Percentiles rank a stretch among this genome's conserved stretches.
phyloP scores from a whole-genome alignment of 2,888 invertebrate genomes.

The Elysia crispata region DNA sequence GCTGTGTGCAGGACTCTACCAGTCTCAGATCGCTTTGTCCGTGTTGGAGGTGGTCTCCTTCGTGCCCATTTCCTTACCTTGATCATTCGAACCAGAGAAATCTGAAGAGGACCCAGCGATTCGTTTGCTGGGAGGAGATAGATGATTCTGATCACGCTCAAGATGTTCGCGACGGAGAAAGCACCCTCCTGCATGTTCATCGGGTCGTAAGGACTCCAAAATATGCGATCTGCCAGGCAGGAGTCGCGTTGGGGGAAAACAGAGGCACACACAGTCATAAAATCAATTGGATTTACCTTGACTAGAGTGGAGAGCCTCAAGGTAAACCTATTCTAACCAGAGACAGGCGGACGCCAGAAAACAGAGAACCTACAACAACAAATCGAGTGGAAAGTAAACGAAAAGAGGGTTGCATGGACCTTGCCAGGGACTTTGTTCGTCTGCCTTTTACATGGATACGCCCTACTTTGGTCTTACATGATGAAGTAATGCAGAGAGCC shows the following conservation, averaged over 20 bases:
- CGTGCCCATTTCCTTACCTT: constrained; percentile 56
- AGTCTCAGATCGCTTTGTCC: no score
- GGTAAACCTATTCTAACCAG: no score
- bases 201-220: constrained; percentile 69
- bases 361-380: no score
- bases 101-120: constrained; percentile 72
- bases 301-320: not conserved
- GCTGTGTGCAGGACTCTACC: no score
- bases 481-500: no score
- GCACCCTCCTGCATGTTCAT: constrained; percentile 70
- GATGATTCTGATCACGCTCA: constrained; percentile 71
- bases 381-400: no score
- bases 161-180: constrained; percentile 72
- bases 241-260: not conserved
- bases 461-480: no score
- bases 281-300: not conserved
- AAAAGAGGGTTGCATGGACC: no score
- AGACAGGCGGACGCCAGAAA: no score
- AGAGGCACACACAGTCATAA: not conserved
- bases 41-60: no score
- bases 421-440: no score
- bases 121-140: constrained; percentile 72
- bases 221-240: constrained; percentile 65
- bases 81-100: constrained; percentile 72
- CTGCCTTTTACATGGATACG: no score